Conservation (phyloP, 1,140 invertebrate species). For the Lordiphosa mommai region DNA sequence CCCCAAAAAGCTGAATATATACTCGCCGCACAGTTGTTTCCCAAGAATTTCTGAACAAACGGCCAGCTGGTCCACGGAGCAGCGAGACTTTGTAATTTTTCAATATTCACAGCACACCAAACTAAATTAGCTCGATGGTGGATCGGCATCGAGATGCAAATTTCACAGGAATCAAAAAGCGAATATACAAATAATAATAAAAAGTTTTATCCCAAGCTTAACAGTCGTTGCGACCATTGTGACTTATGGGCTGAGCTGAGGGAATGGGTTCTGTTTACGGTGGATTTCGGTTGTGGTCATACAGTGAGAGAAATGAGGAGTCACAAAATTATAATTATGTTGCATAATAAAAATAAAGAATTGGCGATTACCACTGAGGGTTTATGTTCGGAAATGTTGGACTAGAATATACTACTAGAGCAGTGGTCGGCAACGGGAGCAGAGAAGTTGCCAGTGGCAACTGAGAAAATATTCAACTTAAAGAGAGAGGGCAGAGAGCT, state of each 20-base stretch:
- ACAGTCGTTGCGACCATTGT: conserved; percentile 49
- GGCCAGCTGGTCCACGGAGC: conserved; percentile 18
- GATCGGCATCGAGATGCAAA: conserved; percentile 53
- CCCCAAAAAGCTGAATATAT: conserved; percentile 4
- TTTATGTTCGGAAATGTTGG: too few species aligned
- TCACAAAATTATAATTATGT: not conserved
- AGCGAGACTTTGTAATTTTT: conserved; percentile 62
- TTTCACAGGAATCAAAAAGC: conserved; percentile 73
- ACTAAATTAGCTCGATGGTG: conserved; percentile 63
- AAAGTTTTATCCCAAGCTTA: conserved; percentile 44
- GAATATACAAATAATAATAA: conserved; percentile 67
- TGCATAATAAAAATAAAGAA: too few species aligned
- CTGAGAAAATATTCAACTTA: too few species aligned
- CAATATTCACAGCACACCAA: conserved; percentile 55
- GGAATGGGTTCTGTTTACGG: conserved; percentile 22
- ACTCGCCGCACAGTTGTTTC: conserved; percentile 20
- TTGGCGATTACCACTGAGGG: too few species aligned
- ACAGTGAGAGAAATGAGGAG: conserved; percentile 14
- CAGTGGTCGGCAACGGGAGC: too few species aligned
- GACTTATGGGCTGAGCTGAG: conserved; percentile 41
- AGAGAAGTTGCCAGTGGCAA: too few species aligned
- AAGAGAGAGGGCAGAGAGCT: too few species aligned
- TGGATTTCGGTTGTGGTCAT: conserved; percentile 29
- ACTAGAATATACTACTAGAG: too few species aligned
- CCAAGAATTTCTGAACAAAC: conserved; percentile 39